Base-by-base conservation (phyloP, 1,140 invertebrate genomes). In the Papilio polytes region DNA sequence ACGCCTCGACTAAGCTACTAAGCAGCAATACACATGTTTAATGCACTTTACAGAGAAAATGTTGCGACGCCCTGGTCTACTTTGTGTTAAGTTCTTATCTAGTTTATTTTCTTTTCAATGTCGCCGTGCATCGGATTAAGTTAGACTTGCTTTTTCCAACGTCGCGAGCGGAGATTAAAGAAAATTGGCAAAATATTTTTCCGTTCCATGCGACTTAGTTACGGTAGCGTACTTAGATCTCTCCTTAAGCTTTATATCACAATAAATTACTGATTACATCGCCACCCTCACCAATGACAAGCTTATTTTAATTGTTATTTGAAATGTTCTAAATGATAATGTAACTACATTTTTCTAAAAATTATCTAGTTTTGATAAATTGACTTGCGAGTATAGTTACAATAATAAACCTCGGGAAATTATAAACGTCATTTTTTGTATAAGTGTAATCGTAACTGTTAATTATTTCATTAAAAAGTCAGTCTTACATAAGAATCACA, bases 131-230 rank as follows among this genome's bases (percentile, higher is more conserved):
- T 80, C 78, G 86, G 85, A 89, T 89, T 89, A 87, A 90, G 87
- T 84, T 81, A 82, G 80, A 81, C 83, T 82, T 84, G 83, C 83
- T 88, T 87, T 76, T 85, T 81, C 82, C 84, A 80, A 87, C 86
- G 85, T 85, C 82, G 73, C 82, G 59, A 36, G 80, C 76, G 59
- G 80, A 82, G 83, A 87, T 88, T 87, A 87, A 88, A 88, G 86
- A 83, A 86, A 91, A 89, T 86, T 87, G 86, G 82, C 85, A 89
- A 87, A 89, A 89, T 87, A 87, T 89, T 88, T 89, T 88, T 81
- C 79, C 81, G 81, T 82, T 80, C 63, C 63, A 74, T 59, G 31
- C 76, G 76, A 53, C 76, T 78, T 56, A 78, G 76, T 56, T 53
- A 78, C 12, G 22, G 18, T 13, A 59, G n/a, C 8, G 76, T 59